Base-by-base conservation (phyloP, 2,113 vertebrate species). In the Lonchura striata region DNA sequence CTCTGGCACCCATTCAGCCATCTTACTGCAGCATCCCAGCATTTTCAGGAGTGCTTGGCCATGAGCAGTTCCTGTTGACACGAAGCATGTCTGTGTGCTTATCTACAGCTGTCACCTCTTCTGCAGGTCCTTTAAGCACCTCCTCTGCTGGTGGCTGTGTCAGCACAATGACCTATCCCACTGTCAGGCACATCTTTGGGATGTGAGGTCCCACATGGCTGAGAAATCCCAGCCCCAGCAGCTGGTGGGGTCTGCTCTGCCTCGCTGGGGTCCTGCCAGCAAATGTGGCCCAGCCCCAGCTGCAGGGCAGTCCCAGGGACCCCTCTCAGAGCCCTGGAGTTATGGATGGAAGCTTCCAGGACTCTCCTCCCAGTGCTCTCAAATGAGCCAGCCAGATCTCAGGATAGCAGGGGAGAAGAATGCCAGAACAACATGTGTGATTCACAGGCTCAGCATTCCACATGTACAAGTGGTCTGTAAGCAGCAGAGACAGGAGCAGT, bases 41-140 rank as follows among this genome's bases (percentile, higher is more conserved):
- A 50, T 94, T 86, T 88, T 56, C 85, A 81, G 14, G 71, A 94
- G 79, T 60, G 72, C 82, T 94, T 96, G 90, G 88, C 94, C 92
- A 70, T 9, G 17, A 90, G 56, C 71, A 60, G 82, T 94, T 96
- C 95, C 92, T 96, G 90, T 41, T 90, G 87, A 88, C 64, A 70
- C 35, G 31, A 57, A 61, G 41, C 74, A 2, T 28, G 53, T 8
- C 68, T 59, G 19, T 35, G 57, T 84, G 19, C 71, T 91, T 70
- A 88, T 81, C 68, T 56, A 41, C 94, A 96, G 94, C 96, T 95
- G 96, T 25, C 84, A 37, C 90, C 94, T 90, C 94, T 95, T 84
- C 68, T 71, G 47, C 25, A 52, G 59, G 25, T 63, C 72, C 75
- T 78, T 66, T 2, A 28, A 74, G n/a, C 41, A 25, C 5, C 76